Percentiles rank a stretch among this genome's conserved stretches.
phyloP scores from a whole-genome alignment of 23 tunicate genomes.

The Diplosoma virens region DNA sequence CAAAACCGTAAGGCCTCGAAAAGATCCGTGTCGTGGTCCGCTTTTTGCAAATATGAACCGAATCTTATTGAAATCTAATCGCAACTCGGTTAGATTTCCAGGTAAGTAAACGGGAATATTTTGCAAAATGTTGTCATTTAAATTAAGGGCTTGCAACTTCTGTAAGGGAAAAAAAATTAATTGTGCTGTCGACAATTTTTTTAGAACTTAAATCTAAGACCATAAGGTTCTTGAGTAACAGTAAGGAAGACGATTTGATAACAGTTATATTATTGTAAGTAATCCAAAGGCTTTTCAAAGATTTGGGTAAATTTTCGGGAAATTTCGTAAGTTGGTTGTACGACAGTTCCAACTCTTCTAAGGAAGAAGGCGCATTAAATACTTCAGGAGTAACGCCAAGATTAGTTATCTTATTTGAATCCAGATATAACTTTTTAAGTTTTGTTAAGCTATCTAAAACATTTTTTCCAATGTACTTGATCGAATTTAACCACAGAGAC shows the following conservation, averaged over 20 bases:
- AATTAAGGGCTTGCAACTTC: constrained; percentile 21
- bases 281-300: constrained; percentile 24
- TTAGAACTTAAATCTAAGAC: constrained; percentile 40
- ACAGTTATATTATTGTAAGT: constrained; percentile 19
- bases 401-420: constrained; percentile 55
- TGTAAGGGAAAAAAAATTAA: background rate
- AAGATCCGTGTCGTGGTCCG: constrained; percentile 22
- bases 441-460: constrained; percentile 31
- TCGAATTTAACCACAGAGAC: constrained; percentile 34
- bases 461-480: constrained; percentile 50
- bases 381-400: constrained; percentile 18
- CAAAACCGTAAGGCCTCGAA: constrained; percentile 7
- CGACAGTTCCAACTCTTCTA: constrained; percentile 32
- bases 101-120: constrained; percentile 50
- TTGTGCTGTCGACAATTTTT: constrained; percentile 1
- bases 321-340: constrained; percentile 31
- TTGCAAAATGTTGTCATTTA: constrained; percentile 32
- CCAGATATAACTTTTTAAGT: constrained; percentile 24
- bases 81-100: constrained; percentile 31
- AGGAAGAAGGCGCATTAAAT: constrained; percentile 2
- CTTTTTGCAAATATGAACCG: constrained; percentile 28
- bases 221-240: constrained; percentile 6
- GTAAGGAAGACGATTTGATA: constrained; percentile 2
- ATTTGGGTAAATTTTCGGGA: constrained; percentile 38
- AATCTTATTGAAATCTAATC: constrained; percentile 40